Base-by-base conservation (phyloP, 2,797 vertebrate species). In the Alfaro cultratus region DNA sequence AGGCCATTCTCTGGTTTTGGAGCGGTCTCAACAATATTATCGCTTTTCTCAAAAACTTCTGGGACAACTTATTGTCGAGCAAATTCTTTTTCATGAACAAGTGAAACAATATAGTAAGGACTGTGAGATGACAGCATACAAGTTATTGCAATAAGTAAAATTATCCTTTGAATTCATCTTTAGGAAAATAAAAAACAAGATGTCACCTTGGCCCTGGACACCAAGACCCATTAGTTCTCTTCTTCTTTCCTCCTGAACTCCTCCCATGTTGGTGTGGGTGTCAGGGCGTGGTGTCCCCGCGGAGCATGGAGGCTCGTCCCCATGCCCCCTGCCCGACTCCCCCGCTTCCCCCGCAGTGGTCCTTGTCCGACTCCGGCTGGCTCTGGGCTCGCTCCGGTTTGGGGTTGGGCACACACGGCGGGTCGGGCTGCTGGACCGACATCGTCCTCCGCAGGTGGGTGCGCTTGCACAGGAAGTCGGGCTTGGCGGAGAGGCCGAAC, bases 351-450 rank as follows among this genome's bases (percentile, higher is more conserved):
- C 90, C 94, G 36, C 96, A 96, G 0, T 96, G 97, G 92, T 99
- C 99, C 88, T 99, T 99, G 91, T 99, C 98, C 0, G 98, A 97
- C 89, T 99, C 99, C 0, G 98, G 98, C 91, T 99, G 99, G 94
- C 99, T 99, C 95, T 99, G 98, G 43, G 99, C 98, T 45, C 99
- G 95, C 93, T 99, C 99, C 0, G 99, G 99, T 91, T 99, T 99
- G 83, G 97, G 99, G 91, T 97, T 97, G 82, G 94, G 83, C 0
- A 93, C 87, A 73, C 96, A 96, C 0, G 98, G 99, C 0, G 99
- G 98, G 84, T 99, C 98, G 0, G 98, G 97, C 83, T 99, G 98
- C 92, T 99, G 98, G 34, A 99, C 98, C 0, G 98, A 99, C 97
- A 99, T 97, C 89, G 98, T 98, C 90, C 98, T 94, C 53, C 98